Base-by-base conservation (phyloP, 2,888 invertebrate species). In the Drosophila longiperda region DNA sequence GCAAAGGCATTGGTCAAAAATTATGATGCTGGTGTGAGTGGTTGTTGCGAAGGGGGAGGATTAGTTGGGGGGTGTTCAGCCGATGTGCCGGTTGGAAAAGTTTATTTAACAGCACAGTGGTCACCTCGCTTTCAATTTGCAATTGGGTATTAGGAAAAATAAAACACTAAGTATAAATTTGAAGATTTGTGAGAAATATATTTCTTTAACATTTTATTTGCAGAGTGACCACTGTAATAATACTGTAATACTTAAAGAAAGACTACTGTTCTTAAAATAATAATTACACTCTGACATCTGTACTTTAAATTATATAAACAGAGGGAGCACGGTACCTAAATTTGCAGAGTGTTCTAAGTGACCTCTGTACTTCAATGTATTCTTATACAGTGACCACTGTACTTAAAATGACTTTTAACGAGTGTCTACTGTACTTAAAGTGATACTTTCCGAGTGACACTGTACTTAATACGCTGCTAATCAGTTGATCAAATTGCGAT, bases 61-160 rank as follows among this genome's bases (percentile, higher is more conserved):
- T 15, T 42, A 6, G n/a, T 53, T 59, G 69, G 71, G 57, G 45
- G 61, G 76, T 20, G 15, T 42, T 42, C 17, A 40, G 57, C 57
- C 32, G 42, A 57, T 78, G 83, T 82, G 88, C 85, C 85, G 85
- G 85, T 76, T 85, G 49, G 20, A 71, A 70, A 48, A 42, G 53
- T 63, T 61, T 62, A 65, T 73, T 73, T 63, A 64, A 64, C 73
- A 67, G 20, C 32, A 42, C 20, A 32, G 57, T 57, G 57, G 9
- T 32, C 20, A 20, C 20, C 20, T 15, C 2, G 40, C 4, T 36
- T 36, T 36, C 11, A 20, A 15, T 20, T 15, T 34, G 8, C n/a
- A 20, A 53, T 8, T 20, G 4, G 23, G 2, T 8, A 8, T 45
- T 8, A 45, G 15, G 1, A 23, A 45, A 15, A 45, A 45, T 15